These are phyloP conservation scores for Aurelia sp. DNA, from an alignment of 30 jellyfish, hydroid and myxozoan genomes.

Conservation along the genomic window DNA sequence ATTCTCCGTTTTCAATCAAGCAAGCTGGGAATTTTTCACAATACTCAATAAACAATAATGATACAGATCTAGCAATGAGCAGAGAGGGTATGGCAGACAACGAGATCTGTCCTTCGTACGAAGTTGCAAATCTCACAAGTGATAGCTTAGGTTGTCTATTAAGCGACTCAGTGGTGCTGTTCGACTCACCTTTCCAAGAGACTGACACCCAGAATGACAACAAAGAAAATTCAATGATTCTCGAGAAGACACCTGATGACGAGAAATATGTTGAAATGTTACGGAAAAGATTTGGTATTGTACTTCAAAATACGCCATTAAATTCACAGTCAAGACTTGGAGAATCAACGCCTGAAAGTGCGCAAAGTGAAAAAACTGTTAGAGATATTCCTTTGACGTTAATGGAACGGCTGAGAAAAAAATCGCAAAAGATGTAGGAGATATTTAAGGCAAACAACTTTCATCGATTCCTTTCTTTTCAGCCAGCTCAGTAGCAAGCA, in stretches of 20 bases:
- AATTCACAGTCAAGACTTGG: background rate
- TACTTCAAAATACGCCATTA: conserved; percentile 9
- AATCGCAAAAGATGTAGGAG: conserved; percentile 4
- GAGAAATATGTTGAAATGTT: conserved; percentile 3
- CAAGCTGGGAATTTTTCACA: background rate
- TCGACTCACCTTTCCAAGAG: conserved; percentile 30
- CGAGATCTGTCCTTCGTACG: background rate
- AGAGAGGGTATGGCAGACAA: background rate
- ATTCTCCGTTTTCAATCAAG: background rate
- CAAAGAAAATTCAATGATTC: background rate
- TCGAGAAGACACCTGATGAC: conserved; percentile 2
- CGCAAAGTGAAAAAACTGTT: background rate
- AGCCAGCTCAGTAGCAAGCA: no score
- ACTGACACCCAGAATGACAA: background rate
- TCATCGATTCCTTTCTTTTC: no score
- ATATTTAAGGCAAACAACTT: no score
- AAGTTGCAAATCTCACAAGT: conserved; percentile 3
- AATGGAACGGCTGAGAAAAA: conserved; percentile 49
- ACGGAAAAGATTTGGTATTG: conserved; percentile 32
- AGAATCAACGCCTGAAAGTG: conserved; percentile 6
- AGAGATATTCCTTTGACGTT: conserved; percentile 6
- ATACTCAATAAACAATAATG: background rate
- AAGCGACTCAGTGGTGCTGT: background rate
- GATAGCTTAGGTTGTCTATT: conserved; percentile 37
- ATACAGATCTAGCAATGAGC: background rate